Evolutionary conservation across 2,113 vertebrate genomes (phyloP).

Genomic region (Felis chaus): DNA sequence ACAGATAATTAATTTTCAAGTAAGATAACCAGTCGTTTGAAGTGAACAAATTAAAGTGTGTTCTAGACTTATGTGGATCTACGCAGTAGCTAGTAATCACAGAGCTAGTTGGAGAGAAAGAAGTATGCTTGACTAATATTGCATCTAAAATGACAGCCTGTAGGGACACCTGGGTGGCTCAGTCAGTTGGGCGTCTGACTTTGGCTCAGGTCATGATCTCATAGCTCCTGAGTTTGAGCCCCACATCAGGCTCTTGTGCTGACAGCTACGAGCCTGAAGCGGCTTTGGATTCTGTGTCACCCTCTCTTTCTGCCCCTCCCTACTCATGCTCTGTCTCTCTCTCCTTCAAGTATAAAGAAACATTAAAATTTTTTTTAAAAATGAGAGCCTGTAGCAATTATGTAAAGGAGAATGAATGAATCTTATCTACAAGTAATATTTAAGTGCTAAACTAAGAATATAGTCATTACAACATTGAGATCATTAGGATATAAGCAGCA

Average conservation of each 20-base stretch:
- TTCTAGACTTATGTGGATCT: background rate
- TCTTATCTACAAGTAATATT: conserved; percentile 1
- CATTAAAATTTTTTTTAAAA: too few relatives aligned
- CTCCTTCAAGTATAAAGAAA: too few relatives aligned
- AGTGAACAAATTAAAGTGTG: background rate
- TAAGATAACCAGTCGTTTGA: conserved; percentile 13
- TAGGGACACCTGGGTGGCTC: background rate
- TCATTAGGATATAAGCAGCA: background rate
- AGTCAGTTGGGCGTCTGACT: too few relatives aligned
- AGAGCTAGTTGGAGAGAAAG: background rate
- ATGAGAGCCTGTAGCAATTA: background rate
- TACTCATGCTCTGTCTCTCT: too few relatives aligned
- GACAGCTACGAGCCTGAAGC: too few relatives aligned
- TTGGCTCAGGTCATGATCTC: too few relatives aligned
- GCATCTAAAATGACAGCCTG: background rate
- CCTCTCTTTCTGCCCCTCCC: too few relatives aligned
- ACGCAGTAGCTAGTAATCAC: background rate
- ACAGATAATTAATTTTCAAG: conserved; percentile 12
- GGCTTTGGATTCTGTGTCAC: too few relatives aligned
- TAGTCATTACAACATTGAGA: background rate
- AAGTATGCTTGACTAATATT: background rate
- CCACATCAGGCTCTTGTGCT: too few relatives aligned
- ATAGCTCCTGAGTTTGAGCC: too few relatives aligned
- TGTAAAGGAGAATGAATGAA: background rate
- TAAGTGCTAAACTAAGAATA: conserved; percentile 31